Evolutionary conservation across 2,888 invertebrate genomes (phyloP).

Genomic region (Leucophenga maculata): DNA sequence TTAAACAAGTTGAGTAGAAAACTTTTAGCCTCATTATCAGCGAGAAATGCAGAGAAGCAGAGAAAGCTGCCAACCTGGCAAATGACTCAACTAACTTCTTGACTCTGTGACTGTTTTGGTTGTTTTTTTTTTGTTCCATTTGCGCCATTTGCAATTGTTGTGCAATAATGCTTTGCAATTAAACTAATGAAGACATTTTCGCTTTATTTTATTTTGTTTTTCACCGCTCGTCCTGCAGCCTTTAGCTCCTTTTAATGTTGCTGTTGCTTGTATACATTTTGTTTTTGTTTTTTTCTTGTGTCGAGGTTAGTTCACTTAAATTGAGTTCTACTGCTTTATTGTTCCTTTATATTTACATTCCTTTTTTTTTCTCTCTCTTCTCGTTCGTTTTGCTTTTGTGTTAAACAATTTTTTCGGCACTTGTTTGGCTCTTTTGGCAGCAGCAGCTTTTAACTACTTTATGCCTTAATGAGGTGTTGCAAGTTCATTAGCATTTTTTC

Average conservation of each 20-base stretch:
- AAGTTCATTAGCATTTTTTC: too few species aligned
- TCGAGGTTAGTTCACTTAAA: too few species aligned
- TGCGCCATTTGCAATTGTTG: constrained; percentile 39
- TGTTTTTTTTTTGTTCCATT: background rate
- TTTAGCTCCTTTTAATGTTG: background rate
- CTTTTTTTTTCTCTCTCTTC: too few species aligned
- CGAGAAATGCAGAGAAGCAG: constrained; percentile 31
- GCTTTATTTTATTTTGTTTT: background rate
- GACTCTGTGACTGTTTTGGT: background rate
- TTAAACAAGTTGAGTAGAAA: constrained; percentile 5
- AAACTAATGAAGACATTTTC: constrained; percentile 63
- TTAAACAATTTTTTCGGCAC: too few species aligned
- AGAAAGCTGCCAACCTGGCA: constrained; percentile 33
- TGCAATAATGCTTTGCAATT: constrained; percentile 58
- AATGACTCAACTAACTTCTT: constrained; percentile 45
- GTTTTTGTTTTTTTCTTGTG: too few species aligned
- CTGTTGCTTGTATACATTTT: background rate
- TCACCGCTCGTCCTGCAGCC: background rate
- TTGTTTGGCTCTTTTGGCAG: too few species aligned
- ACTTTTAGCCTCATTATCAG: constrained; percentile 28
- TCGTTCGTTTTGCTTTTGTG: too few species aligned
- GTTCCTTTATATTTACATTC: too few species aligned
- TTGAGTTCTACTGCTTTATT: too few species aligned
- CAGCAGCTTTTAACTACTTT: too few species aligned
- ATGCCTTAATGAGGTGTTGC: too few species aligned